phyloP scores from a whole-genome alignment of 2,888 invertebrate genomes.

The Artemia sinica region DNA sequence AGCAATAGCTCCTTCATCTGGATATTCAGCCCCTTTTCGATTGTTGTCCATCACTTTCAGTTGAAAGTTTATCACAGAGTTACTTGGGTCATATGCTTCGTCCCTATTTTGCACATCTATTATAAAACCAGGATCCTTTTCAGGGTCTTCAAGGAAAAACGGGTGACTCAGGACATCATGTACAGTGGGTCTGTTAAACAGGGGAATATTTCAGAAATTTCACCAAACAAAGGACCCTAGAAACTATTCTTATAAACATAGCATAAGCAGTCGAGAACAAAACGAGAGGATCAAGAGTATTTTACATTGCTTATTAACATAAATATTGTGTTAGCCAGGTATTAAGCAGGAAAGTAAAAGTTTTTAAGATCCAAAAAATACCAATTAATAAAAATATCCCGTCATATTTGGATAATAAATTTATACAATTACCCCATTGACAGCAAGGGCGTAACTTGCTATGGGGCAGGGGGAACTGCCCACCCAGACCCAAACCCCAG shows the following conservation, averaged over 20 bases:
- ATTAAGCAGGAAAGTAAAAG: no score
- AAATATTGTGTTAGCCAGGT: no score
- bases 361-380: no score
- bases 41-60: slow-evolving; percentile 88
- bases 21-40: slow-evolving; percentile 88
- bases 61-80: slow-evolving; percentile 63
- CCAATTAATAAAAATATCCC: no score
- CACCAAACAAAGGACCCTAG: no score
- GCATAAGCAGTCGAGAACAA: no score
- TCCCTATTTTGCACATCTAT: slow-evolving; percentile 52
- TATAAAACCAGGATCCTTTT: slow-evolving; percentile 40
- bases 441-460: no score
- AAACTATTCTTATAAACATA: no score
- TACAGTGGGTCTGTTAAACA: slow-evolving; percentile 55
- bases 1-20: slow-evolving; percentile 97
- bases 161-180: slow-evolving; percentile 85
- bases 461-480: no score
- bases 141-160: slow-evolving; percentile 87
- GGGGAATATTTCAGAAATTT: neutral
- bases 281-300: neutral
- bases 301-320: neutral
- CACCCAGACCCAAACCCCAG: no score
- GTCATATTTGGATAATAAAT: no score
- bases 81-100: slow-evolving; percentile 33
- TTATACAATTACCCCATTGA: no score